phyloP scores from a whole-genome alignment of 1,140 invertebrate species.

The Apis florea region DNA sequence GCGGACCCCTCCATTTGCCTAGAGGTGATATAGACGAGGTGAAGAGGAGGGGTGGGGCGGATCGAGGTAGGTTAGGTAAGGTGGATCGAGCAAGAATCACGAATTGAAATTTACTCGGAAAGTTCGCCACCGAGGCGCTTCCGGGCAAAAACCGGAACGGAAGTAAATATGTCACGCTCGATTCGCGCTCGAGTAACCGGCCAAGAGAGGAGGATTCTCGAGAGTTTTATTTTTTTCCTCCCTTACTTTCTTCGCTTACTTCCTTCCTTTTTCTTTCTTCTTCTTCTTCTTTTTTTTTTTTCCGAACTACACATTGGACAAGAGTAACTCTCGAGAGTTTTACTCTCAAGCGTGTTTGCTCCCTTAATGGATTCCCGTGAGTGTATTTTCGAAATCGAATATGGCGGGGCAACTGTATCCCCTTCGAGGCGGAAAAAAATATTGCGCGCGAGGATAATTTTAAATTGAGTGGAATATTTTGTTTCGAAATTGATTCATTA shows the following conservation, averaged over 20 bases:
- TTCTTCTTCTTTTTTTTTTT: background rate
- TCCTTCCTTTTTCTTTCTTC: background rate
- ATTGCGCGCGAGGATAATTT: too few relatives aligned
- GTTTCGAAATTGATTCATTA: too few relatives aligned
- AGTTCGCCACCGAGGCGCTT: constrained; percentile 38
- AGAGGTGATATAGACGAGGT: constrained; percentile 4
- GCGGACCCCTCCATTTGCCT: constrained; percentile 31
- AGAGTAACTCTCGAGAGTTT: too few relatives aligned
- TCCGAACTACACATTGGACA: background rate
- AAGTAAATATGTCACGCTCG: constrained; percentile 50
- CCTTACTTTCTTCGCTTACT: background rate
- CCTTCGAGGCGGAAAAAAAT: too few relatives aligned
- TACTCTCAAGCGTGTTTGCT: too few relatives aligned
- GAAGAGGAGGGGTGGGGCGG: background rate
- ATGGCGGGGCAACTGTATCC: too few relatives aligned
- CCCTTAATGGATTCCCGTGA: too few relatives aligned
- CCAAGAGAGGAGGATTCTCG: constrained; percentile 11
- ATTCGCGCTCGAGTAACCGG: constrained; percentile 34
- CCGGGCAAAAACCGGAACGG: constrained; percentile 33
- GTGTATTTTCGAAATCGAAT: too few relatives aligned
- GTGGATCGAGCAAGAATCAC: constrained; percentile 16
- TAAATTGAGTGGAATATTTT: too few relatives aligned
- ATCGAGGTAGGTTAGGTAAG: background rate
- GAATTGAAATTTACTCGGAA: constrained; percentile 51
- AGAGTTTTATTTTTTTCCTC: background rate